Evolutionary conservation across 2,113 vertebrate species (phyloP).

Genomic region (Plectropomus leopardus): DNA sequence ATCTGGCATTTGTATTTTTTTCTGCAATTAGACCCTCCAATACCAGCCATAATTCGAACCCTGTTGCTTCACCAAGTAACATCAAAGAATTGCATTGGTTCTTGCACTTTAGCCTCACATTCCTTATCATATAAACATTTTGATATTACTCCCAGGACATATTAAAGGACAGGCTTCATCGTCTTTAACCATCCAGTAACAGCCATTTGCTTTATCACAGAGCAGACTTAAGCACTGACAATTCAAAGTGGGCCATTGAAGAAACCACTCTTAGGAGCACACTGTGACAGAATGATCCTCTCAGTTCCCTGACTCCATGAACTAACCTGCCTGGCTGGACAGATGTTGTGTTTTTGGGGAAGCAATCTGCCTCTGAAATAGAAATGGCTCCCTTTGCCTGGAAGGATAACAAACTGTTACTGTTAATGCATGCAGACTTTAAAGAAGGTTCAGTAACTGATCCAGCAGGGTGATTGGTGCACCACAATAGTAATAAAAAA

Average conservation of each 20-base stretch:
- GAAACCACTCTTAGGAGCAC: background rate
- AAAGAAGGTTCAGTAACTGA: background rate
- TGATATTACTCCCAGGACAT: background rate
- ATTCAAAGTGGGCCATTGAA: background rate
- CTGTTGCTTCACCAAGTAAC: too few species aligned
- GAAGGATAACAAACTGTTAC: background rate
- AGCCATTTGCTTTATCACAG: background rate
- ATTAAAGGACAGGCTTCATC: background rate
- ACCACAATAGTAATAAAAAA: conserved; percentile 6
- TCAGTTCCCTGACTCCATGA: background rate
- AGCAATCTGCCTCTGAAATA: background rate
- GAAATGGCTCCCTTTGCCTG: background rate
- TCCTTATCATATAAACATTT: too few species aligned
- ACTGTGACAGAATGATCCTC: background rate
- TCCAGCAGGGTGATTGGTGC: background rate
- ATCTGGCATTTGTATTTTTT: too few species aligned
- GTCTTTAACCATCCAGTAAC: background rate
- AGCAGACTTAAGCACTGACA: too few species aligned
- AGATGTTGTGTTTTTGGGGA: background rate
- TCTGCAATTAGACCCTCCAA: too few species aligned
- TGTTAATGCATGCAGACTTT: background rate
- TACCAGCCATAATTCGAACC: too few species aligned
- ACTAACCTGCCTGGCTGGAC: background rate
- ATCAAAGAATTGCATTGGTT: background rate
- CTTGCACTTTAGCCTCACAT: background rate